phyloP scores from a whole-genome alignment of 2,113 vertebrate species.

The Tragulus kanchil region DNA sequence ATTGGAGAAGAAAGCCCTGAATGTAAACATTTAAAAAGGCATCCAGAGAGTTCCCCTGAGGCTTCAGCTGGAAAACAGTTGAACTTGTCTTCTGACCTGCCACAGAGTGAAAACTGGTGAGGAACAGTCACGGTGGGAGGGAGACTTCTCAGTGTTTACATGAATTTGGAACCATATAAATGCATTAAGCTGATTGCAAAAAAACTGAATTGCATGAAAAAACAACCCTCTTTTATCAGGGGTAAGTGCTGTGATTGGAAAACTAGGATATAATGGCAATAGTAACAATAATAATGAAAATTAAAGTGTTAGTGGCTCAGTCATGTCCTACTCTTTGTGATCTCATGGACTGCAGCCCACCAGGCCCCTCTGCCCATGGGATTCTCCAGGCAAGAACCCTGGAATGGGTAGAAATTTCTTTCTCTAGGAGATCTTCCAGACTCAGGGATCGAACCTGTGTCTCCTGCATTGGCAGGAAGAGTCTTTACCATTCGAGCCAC shows the following conservation, averaged over 20 bases:
- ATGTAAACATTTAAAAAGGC: background rate
- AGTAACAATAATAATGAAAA: background rate
- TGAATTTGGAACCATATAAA: slow-evolving; percentile 20
- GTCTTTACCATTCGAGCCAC: background rate
- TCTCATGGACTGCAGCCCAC: background rate
- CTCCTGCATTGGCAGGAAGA: background rate
- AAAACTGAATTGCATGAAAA: background rate
- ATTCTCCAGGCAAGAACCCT: background rate
- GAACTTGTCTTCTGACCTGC: background rate
- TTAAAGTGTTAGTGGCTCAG: background rate
- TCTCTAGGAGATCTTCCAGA: background rate
- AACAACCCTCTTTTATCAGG: background rate
- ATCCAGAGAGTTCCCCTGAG: background rate
- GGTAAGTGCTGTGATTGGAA: background rate
- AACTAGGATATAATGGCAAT: background rate
- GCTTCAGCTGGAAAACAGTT: background rate
- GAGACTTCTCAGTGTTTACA: background rate
- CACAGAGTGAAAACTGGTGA: background rate
- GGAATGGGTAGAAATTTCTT: background rate
- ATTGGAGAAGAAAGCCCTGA: background rate
- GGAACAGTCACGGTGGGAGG: background rate
- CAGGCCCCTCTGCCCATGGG: background rate
- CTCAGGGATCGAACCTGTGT: background rate
- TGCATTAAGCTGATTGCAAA: background rate
- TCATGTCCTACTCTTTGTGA: background rate